These are phyloP conservation scores for Cryptosula pallasiana DNA, from an alignment of 2,888 invertebrate species.

Conservation along the genomic window DNA sequence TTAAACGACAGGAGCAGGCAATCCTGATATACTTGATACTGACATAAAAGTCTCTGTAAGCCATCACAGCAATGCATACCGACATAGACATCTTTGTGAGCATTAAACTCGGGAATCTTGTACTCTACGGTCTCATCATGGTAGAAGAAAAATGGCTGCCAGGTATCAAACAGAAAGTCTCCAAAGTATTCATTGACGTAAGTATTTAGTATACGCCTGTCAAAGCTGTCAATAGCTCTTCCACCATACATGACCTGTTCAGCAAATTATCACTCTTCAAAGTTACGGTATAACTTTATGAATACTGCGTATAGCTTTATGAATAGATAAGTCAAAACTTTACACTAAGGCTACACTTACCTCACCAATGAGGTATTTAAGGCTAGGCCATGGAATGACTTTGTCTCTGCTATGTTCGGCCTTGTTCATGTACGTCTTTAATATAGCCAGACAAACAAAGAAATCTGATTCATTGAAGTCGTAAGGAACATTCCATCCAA, in stretches of 20 bases:
- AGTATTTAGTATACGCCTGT: slow-evolving; percentile 28
- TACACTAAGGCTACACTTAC: too few relatives aligned
- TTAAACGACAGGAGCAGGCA: too few relatives aligned
- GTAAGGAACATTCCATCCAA: slow-evolving; percentile 29
- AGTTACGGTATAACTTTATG: too few relatives aligned
- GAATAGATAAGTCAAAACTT: too few relatives aligned
- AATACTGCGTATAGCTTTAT: too few relatives aligned
- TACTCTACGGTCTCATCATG: slow-evolving; percentile 26
- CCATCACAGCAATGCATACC: slow-evolving; percentile 21
- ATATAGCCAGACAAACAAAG: slow-evolving; percentile 25
- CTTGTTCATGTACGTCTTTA: slow-evolving; percentile 28
- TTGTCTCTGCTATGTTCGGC: slow-evolving; percentile 24
- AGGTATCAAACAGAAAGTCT: slow-evolving; percentile 29
- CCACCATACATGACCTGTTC: slow-evolving; percentile 30
- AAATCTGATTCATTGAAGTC: slow-evolving; percentile 30
- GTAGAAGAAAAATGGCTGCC: slow-evolving; percentile 29
- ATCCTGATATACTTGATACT: too few relatives aligned
- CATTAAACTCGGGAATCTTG: slow-evolving; percentile 25
- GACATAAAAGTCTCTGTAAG: too few relatives aligned
- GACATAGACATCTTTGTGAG: slow-evolving; percentile 26
- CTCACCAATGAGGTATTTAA: slow-evolving; percentile 28
- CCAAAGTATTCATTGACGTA: slow-evolving; percentile 31
- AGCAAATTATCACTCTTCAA: too few relatives aligned
- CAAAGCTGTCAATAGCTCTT: slow-evolving; percentile 28
- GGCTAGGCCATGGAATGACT: slow-evolving; percentile 27